A percentile compares a stretch with the other conserved stretches of the same genome.
These are phyloP conservation scores for Chloroceryle amazona DNA, from an alignment of 2,797 vertebrate genomes.

Conservation along the genomic window DNA sequence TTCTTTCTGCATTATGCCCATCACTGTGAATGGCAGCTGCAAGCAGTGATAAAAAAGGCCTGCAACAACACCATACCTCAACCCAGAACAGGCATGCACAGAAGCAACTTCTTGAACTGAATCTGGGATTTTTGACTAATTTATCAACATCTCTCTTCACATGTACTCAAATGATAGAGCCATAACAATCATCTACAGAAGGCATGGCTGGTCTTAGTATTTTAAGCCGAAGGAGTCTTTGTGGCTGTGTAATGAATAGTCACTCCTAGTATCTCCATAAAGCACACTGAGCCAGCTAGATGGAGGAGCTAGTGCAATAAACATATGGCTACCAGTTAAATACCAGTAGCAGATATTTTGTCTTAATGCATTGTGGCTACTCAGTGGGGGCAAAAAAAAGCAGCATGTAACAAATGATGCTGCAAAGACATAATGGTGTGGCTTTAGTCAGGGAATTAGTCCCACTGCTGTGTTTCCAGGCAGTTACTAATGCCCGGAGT, in stretches of 20 bases:
- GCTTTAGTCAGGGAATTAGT: slow-evolving; percentile 35
- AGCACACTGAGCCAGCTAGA: not conserved
- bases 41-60: not conserved
- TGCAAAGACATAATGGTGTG: not conserved
- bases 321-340: not conserved
- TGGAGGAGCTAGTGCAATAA: not conserved
- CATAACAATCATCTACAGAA: not conserved
- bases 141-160: not conserved
- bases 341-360: not conserved
- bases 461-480: slow-evolving; percentile 2
- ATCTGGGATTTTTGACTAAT: not conserved
- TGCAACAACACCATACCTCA: not conserved
- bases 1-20: not conserved
- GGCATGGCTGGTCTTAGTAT: not conserved
- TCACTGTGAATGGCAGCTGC: not conserved
- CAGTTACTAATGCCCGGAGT: not conserved
- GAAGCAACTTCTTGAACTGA: not conserved
- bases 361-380: not conserved
- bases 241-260: not conserved
- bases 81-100: not conserved
- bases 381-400: not conserved
- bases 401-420: not conserved
- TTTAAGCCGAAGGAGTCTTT: not conserved
- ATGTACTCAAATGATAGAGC: not conserved
- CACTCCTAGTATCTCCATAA: not conserved